A percentile compares a stretch with the other conserved stretches of the same genome.
These are phyloP conservation scores for Babylonia areolata DNA, from an alignment of 1,140 invertebrate genomes.

Conservation along the genomic window DNA sequence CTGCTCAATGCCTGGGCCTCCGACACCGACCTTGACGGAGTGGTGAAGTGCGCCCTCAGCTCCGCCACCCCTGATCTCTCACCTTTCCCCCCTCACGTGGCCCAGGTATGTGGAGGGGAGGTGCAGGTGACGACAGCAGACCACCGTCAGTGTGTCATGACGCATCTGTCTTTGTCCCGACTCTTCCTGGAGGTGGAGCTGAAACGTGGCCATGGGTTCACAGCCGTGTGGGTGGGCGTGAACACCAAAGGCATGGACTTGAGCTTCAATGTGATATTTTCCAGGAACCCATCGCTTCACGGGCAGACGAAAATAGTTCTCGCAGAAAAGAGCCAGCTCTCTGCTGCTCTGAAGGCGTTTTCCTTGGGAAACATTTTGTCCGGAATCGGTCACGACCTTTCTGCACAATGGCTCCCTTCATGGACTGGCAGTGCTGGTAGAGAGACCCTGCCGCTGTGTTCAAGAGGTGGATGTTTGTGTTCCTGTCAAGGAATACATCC, in stretches of 20 bases:
- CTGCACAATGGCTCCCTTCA: neutral
- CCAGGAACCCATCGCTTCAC: neutral
- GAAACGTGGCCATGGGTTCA: slow-evolving; percentile 38
- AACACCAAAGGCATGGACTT: neutral
- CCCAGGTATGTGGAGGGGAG: slow-evolving; percentile 1
- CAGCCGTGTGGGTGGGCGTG: neutral
- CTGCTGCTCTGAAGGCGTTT: neutral
- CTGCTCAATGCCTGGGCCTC: slow-evolving; percentile 68
- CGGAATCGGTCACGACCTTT: slow-evolving; percentile 17
- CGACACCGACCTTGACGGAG: slow-evolving; percentile 69
- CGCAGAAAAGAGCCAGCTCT: neutral
- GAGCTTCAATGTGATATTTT: slow-evolving; percentile 28
- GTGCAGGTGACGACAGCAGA: slow-evolving; percentile 45
- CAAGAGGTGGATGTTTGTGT: slow-evolving; percentile 1
- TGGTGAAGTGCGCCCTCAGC: slow-evolving; percentile 67
- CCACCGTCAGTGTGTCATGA: slow-evolving; percentile 47
- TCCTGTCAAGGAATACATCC: neutral
- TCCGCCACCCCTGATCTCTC: slow-evolving; percentile 36
- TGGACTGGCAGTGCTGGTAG: neutral
- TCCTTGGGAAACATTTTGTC: neutral
- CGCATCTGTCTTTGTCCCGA: slow-evolving; percentile 39
- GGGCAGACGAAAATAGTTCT: neutral
- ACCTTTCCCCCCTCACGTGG: slow-evolving; percentile 29
- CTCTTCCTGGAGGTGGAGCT: slow-evolving; percentile 20
- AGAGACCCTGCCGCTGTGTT: neutral